A percentile compares a stretch with the other conserved stretches of the same genome.
Evolutionary conservation across 2,113 vertebrate genomes (phyloP).

Genomic region (Muntiacus reevesi): DNA sequence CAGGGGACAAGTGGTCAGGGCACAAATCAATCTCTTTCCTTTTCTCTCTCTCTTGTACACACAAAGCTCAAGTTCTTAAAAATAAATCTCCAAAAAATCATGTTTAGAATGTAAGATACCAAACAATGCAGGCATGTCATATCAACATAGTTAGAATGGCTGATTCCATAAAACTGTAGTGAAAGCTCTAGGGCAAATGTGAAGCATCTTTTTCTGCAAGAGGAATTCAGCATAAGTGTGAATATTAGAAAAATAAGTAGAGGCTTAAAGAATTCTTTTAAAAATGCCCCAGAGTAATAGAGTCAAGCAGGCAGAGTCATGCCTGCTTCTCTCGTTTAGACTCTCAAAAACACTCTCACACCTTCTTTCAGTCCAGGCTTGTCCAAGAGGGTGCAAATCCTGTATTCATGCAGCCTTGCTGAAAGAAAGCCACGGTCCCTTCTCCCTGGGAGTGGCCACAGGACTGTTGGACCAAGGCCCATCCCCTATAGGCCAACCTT

Average conservation of each 20-base stretch:
- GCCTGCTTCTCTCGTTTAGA: not conserved
- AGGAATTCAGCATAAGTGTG: not conserved
- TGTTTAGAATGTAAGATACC: not conserved
- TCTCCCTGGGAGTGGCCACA: not conserved
- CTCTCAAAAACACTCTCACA: not conserved
- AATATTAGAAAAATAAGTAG: not conserved
- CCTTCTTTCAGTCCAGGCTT: not conserved
- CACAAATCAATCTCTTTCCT: not conserved
- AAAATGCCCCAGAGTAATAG: not conserved
- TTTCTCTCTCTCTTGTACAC: not conserved
- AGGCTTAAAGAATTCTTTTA: not conserved
- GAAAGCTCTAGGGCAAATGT: not conserved
- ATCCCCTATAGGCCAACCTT: not conserved
- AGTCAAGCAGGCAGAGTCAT: not conserved
- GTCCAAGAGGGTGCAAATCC: not conserved
- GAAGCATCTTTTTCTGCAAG: not conserved
- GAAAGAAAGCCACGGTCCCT: rapidly evolving
- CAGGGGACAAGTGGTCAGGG: not conserved
- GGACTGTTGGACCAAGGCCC: not conserved
- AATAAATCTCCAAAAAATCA: not conserved
- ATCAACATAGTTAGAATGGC: not conserved
- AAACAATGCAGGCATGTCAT: not conserved
- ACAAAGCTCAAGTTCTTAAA: not conserved
- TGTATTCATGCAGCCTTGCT: not conserved
- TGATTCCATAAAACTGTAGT: not conserved